Conservation (phyloP, 2,113 vertebrate species). For the Elgaria multicarinata region DNA sequence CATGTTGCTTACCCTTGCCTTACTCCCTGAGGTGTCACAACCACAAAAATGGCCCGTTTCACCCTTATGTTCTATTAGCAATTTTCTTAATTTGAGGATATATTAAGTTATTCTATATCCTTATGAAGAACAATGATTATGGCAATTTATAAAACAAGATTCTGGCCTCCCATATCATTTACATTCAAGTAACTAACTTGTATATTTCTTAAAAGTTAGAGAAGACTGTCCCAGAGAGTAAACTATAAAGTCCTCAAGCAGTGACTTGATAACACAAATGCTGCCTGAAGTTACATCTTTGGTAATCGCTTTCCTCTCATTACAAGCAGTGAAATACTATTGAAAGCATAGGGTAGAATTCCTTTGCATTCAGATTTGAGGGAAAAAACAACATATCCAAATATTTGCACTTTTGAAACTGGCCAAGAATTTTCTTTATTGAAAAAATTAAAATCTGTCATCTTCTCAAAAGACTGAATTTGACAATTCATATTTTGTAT, state of each 20-base stretch:
- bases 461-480: neutral
- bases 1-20: neutral
- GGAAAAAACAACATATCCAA: neutral
- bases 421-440: neutral
- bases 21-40: neutral
- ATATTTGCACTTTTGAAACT: neutral
- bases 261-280: neutral
- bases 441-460: neutral
- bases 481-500: neutral
- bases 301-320: neutral
- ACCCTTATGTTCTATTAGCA: neutral
- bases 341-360: neutral
- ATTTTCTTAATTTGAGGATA: neutral
- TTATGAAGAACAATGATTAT: too few relatives aligned
- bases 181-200: neutral
- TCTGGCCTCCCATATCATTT: neutral
- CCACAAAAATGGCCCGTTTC: neutral
- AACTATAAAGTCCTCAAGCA: neutral
- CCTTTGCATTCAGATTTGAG: neutral
- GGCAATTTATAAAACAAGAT: too few relatives aligned
- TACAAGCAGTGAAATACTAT: conserved; percentile 10
- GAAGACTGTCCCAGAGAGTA: neutral
- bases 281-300: neutral
- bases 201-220: neutral
- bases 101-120: too few relatives aligned